phyloP scores from a whole-genome alignment of 1,140 invertebrate species.

The Contarinia nasturtii region DNA sequence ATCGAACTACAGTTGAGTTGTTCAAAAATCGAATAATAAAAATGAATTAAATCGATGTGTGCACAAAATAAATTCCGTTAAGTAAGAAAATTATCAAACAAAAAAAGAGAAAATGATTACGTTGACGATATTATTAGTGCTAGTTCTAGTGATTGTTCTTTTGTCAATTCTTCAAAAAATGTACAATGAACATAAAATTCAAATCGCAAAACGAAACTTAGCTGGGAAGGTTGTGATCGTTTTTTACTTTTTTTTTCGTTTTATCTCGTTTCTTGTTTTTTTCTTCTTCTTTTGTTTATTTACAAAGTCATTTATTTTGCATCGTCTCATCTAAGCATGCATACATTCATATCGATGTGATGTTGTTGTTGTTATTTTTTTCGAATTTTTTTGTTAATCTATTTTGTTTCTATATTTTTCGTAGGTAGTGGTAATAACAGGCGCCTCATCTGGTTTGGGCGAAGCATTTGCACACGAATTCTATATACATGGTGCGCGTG shows the following conservation, averaged over 20 bases:
- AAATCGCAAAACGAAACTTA: slow-evolving; percentile 4
- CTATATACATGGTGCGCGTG: slow-evolving; percentile 59
- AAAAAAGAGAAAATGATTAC: neutral
- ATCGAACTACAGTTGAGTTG: no score
- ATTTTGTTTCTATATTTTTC: slow-evolving; percentile 3
- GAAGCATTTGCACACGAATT: slow-evolving; percentile 74
- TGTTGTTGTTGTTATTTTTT: no score
- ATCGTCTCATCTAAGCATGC: no score
- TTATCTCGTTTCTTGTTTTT: no score
- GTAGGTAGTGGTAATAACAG: slow-evolving; percentile 84
- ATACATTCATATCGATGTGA: neutral
- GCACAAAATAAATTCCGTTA: no score
- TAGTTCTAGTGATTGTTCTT: neutral
- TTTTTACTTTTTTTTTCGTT: neutral
- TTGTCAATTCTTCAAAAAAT: neutral
- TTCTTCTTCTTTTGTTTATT: no score
- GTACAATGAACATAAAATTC: neutral
- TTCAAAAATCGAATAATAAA: no score
- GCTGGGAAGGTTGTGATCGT: slow-evolving; percentile 21
- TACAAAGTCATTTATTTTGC: no score
- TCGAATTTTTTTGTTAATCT: neutral
- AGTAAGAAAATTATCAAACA: no score
- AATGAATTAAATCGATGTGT: no score
- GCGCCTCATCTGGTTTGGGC: slow-evolving; percentile 64
- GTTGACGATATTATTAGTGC: neutral